Evolutionary conservation across 2,888 invertebrate genomes (phyloP).

Genomic region (Cacoxenus indagator): DNA sequence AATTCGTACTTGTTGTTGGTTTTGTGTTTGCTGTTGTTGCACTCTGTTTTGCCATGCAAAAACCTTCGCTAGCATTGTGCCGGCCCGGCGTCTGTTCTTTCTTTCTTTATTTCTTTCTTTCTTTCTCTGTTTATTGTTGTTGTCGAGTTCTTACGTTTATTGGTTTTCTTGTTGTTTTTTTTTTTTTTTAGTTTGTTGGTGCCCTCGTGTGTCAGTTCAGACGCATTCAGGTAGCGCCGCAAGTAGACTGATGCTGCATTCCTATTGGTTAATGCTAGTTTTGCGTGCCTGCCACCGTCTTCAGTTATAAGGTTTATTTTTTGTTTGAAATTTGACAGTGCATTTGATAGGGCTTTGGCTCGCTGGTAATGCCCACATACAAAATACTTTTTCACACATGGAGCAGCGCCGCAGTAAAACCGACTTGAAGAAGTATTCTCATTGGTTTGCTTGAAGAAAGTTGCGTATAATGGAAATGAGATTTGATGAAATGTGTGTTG

Average conservation of each 20-base stretch:
- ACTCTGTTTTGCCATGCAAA: conserved; percentile 20
- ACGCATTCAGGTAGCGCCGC: conserved; percentile 17
- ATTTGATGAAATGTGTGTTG: no score
- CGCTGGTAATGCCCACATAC: not conserved
- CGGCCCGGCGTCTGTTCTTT: conserved; percentile 9
- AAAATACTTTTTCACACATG: not conserved
- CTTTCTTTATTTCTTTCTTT: conserved; percentile 8
- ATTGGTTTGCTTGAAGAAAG: not conserved
- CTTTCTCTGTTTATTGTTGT: conserved; percentile 37
- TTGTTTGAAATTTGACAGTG: not conserved
- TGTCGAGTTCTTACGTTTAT: conserved; percentile 35
- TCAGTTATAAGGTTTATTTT: not conserved
- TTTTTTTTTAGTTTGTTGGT: not conserved
- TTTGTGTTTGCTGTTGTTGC: conserved; percentile 48
- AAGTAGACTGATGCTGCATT: conserved; percentile 11
- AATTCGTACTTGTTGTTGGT: no score
- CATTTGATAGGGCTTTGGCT: not conserved
- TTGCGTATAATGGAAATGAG: no score
- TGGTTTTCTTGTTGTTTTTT: not conserved
- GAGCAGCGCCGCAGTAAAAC: not conserved
- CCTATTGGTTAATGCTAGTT: conserved; percentile 11
- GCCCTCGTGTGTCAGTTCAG: not conserved
- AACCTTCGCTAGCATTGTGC: no score
- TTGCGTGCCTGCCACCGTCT: not conserved
- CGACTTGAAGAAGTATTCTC: not conserved